phyloP scores from a whole-genome alignment of 1,140 invertebrate species.

The Bombus turneri region DNA sequence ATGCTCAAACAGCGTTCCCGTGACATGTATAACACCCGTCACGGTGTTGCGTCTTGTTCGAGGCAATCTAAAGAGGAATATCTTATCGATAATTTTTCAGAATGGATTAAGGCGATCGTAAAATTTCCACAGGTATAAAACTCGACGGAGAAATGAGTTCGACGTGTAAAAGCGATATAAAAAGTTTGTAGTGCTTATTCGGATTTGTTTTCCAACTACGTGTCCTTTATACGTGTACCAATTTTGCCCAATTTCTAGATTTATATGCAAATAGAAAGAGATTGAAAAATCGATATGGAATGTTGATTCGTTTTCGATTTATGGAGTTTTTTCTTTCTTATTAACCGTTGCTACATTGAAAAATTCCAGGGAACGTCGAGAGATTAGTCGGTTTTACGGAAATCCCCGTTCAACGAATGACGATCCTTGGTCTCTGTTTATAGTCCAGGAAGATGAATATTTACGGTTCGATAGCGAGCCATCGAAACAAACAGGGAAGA shows the following conservation, averaged over 20 bases:
- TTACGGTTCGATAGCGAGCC: background rate
- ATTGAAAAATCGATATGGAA: background rate
- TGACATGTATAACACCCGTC: background rate
- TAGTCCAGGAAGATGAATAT: background rate
- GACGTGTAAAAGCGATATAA: background rate
- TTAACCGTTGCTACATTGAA: background rate
- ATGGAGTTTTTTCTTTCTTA: background rate
- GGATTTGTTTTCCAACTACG: background rate
- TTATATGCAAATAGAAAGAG: background rate
- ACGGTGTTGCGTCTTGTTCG: background rate
- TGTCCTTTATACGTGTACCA: no score
- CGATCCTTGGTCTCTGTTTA: background rate
- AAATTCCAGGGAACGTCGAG: background rate
- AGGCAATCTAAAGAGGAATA: background rate
- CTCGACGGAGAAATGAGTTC: background rate
- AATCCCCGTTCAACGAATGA: background rate
- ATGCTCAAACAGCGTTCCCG: constrained; percentile 15
- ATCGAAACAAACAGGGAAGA: background rate
- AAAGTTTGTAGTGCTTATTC: background rate
- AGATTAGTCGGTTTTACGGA: background rate
- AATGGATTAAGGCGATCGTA: background rate
- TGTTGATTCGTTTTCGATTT: no score
- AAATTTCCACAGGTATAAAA: background rate
- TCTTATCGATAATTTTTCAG: background rate
- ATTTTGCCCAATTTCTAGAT: background rate